Base-by-base conservation (phyloP, 2,888 invertebrate species). In the Chironomus tentans region DNA sequence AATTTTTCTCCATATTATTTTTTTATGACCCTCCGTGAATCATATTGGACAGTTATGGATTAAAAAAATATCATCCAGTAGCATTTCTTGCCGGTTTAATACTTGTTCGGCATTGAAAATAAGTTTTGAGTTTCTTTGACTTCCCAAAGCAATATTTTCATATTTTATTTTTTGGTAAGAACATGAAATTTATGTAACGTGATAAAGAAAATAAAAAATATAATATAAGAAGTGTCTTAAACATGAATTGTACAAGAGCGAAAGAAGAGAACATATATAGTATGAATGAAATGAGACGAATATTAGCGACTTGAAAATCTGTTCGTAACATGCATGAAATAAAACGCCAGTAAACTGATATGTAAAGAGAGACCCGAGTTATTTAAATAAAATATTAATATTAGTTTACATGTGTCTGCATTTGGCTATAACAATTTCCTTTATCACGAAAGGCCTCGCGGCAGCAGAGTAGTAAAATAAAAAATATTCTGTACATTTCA, bases 351-450 rank as follows among this genome's bases (percentile, higher is more conserved):
- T 13, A 65, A 65, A 65, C 24, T 65, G 65, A 65, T 65, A 65
- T 18, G 56, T 65, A 65, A 21, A 24, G 65, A 68, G 68, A 68
- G 38, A 38, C 28, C 10, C 68, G 65, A 65, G 65, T 65, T 65
- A 65, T 65, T 65, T 65, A 68, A 68, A 28, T 68, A 68, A 46
- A 68, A 46, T 68, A 38, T 68, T 28, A 68, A 68, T 68, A 68
- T 68, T 68, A 46, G 15, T 68, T 68, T 68, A 68, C 68, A 68
- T 68, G 68, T 68, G 68, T 68, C 68, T 68, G 68, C 38, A 68
- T 65, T 65, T 65, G 65, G 65, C 65, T 65, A 65, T 65, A 65
- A 65, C 65, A 65, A 28, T 68, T 68, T 68, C 46, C 46, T 68
- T 68, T 68, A 68, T 68, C 68, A 68, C 68, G 68, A 68, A 68